Evolutionary conservation across 2,113 vertebrate genomes (phyloP), one percentile per base, ranked within the genome.

Genomic region (Tragelaphus strepsiceros): DNA sequence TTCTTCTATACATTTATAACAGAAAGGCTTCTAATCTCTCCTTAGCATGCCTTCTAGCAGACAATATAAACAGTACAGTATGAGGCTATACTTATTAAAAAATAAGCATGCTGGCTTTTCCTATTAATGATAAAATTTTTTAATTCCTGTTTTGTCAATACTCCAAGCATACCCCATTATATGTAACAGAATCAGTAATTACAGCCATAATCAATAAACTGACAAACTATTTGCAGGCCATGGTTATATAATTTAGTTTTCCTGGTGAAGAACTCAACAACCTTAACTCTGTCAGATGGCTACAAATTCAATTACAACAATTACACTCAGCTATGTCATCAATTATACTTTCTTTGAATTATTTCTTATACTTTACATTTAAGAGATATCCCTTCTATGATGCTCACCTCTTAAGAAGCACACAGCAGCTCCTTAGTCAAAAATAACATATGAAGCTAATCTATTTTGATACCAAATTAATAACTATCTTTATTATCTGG

Each of bases 181-280:
- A 96, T 89, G 97, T 96, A 82, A 93, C 84, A 90, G 80, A 62
- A 80, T 95, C 92, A 96, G 92, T 98, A 97, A 96, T 94, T 96
- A 98, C 87, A 97, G 83, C 93, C 97, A 96, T 96, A 96, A 97
- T 96, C 96, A 97, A 98, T 96, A 98, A 97, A 71, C 95, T 88
- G 94, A 91, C 88, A 54, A 95, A 94, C 88, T 90, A 96, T 93
- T 26, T 96, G 77, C 21, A 93, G 89, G 83, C 91, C 91, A 78
- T 64, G 93, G 91, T 94, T 88, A 96, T 94, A 94, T 95, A 89
- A 94, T 94, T 94, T 96, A 87, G 95, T 87, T 97, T 97, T 92
- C 67, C 90, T 74, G 62, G 91, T 74, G 78, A 97, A 96, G 93
- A 89, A 49, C n/a, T 35, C 90, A 77, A 89, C 78, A 39, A 81